Evolutionary conservation across 2,888 invertebrate genomes (phyloP).

Genomic region (Sphecodes monilicornis): DNA sequence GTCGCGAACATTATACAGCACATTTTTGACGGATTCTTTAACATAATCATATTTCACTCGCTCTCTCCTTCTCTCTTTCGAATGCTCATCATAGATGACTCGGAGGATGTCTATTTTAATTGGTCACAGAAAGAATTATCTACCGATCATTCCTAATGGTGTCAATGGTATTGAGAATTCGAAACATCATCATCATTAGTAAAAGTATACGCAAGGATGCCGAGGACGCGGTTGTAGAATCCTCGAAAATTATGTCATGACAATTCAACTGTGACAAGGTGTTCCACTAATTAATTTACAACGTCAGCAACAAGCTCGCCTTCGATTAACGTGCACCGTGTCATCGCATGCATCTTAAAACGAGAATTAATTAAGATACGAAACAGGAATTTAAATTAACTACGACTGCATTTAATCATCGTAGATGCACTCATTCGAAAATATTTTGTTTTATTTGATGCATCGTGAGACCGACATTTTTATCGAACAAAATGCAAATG

Average conservation of each 20-base stretch:
- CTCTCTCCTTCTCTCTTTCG: background rate
- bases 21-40: background rate
- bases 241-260: slow-evolving; percentile 39
- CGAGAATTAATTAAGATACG: background rate
- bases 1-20: background rate
- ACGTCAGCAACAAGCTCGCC: slow-evolving; percentile 19
- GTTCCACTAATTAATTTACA: slow-evolving; percentile 46
- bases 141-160: background rate
- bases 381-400: background rate
- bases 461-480: background rate
- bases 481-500: background rate
- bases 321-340: slow-evolving; percentile 16
- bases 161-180: slow-evolving; percentile 1
- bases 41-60: background rate
- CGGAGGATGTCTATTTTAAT: background rate
- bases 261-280: slow-evolving; percentile 54
- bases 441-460: background rate
- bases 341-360: slow-evolving; percentile 24
- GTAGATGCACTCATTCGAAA: background rate
- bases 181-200: slow-evolving; percentile 11
- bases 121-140: background rate
- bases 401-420: background rate
- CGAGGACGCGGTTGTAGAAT: slow-evolving; percentile 11
- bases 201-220: slow-evolving; percentile 20
- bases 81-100: background rate